Evolutionary conservation across 1,140 invertebrate species (phyloP), one percentile per base, ranked within the genome.

Genomic region (Lamellibrachia luymesi): DNA sequence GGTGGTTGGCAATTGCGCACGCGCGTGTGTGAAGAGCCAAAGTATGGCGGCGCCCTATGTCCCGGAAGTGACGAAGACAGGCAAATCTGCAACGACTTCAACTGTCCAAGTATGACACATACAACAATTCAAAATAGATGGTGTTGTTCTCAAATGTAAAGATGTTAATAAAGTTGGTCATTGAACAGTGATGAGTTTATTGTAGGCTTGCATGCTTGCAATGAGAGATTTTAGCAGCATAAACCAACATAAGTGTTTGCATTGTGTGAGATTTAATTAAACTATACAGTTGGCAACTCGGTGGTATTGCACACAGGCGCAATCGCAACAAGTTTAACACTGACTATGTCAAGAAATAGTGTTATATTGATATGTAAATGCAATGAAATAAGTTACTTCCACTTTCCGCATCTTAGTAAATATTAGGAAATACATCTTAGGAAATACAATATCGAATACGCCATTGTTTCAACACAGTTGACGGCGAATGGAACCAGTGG

Each of bases 1-100:
- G 98, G 98, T 95, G 99, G 98, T 0, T 97, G 98, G 64, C 97
- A 98, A 22, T 97, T 97, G 93, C 97, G 98, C 7, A 97, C 94
- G 51, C 93, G 95, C 22, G 94, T 94, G 10, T 96, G 95, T 93
- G 95, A 93, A 22, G 94, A 94, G 80, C 95, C 95, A 22, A 93
- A 93, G 93, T 95, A 94, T 93, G 95, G 95, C 2, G 95, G 95
- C 10, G 92, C 91, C 2, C 92, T 93, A 50, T 96, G 95, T 93
- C 56, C 52, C n/a, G 95, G 94, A 10, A n/a, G 52, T 38, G 90
- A 49, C 38, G 80, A 93, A 17, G 50, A 93, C 51, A 90, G 49
- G n/a, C 22, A 80, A 38, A 91, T 49, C 8, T 94, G 94, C 92
- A 94, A 94, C 90, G 92, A 92, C 27, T 51, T 92, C 10, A n/a